Evolutionary conservation across 1,140 invertebrate genomes (phyloP).

Genomic region (Drosophila busckii): DNA sequence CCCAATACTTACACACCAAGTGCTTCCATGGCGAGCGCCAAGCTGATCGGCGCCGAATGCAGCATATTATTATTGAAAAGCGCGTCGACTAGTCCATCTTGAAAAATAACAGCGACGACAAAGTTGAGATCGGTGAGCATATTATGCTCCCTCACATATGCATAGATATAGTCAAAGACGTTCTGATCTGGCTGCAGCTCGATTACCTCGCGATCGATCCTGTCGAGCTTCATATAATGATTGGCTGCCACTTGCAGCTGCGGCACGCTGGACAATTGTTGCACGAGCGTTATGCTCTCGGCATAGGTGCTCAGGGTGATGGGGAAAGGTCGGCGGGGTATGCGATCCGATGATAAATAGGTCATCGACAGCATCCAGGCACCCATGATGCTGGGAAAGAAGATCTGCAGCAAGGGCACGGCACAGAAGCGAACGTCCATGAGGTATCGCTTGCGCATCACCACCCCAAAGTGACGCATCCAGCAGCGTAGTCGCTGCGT

Average conservation of each 20-base stretch:
- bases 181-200: not conserved
- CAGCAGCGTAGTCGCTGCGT: not conserved
- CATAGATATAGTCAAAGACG: not conserved
- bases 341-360: constrained; percentile 1
- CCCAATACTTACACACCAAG: constrained; percentile 41
- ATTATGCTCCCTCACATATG: not conserved
- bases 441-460: constrained; percentile 13
- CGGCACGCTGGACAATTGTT: not conserved
- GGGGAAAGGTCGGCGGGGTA: not conserved
- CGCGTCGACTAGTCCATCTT: not conserved
- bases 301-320: not conserved
- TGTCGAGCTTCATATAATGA: too few species aligned
- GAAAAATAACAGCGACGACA: constrained; percentile 17
- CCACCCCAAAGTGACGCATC: constrained; percentile 1
- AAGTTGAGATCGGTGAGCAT: constrained; percentile 16
- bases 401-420: constrained; percentile 12
- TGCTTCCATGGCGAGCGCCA: constrained; percentile 32
- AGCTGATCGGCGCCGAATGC: constrained; percentile 22
- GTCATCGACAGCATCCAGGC: not conserved
- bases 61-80: constrained; percentile 25
- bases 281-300: not conserved
- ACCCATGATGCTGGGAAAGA: constrained; percentile 12
- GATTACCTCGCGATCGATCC: not conserved
- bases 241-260: too few species aligned
- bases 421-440: constrained; percentile 8